phyloP scores from a whole-genome alignment of 1,140 invertebrate species.

The Sinonovacula constricta region DNA sequence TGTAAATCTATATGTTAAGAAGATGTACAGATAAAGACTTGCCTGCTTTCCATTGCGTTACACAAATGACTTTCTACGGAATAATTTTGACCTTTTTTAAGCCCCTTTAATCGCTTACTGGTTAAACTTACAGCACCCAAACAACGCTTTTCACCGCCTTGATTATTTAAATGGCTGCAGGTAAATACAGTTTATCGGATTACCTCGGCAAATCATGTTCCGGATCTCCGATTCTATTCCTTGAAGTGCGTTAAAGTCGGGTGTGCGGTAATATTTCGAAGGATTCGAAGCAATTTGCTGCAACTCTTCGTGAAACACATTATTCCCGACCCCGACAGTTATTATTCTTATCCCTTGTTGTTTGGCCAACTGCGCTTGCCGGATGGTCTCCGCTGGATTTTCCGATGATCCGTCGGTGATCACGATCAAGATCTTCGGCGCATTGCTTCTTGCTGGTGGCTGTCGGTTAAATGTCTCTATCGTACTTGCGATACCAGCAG shows the following conservation, averaged over 20 bases:
- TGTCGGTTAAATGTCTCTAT: slow-evolving; percentile 56
- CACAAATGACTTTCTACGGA: too few species aligned
- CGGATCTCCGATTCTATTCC: slow-evolving; percentile 61
- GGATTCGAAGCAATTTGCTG: slow-evolving; percentile 63
- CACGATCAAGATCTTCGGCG: slow-evolving; percentile 66
- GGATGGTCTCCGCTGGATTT: slow-evolving; percentile 60
- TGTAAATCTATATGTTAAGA: too few species aligned
- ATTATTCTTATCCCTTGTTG: slow-evolving; percentile 62
- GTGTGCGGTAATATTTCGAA: slow-evolving; percentile 59
- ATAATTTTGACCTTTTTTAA: too few species aligned
- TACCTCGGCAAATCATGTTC: slow-evolving; percentile 68
- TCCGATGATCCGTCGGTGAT: slow-evolving; percentile 71
- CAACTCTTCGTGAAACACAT: slow-evolving; percentile 60
- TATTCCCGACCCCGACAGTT: slow-evolving; percentile 63
- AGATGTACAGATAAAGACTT: too few species aligned
- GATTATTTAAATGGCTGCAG: background rate
- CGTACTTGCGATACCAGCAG: slow-evolving; percentile 59
- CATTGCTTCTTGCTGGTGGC: slow-evolving; percentile 38
- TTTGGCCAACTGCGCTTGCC: slow-evolving; percentile 63
- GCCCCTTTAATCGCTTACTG: too few species aligned
- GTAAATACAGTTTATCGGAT: background rate
- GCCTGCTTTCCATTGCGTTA: too few species aligned
- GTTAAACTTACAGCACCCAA: too few species aligned
- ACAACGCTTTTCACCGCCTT: background rate
- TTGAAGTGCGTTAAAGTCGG: slow-evolving; percentile 61